phyloP scores from a whole-genome alignment of 2,888 invertebrate species.

The Cheilosia grossa region DNA sequence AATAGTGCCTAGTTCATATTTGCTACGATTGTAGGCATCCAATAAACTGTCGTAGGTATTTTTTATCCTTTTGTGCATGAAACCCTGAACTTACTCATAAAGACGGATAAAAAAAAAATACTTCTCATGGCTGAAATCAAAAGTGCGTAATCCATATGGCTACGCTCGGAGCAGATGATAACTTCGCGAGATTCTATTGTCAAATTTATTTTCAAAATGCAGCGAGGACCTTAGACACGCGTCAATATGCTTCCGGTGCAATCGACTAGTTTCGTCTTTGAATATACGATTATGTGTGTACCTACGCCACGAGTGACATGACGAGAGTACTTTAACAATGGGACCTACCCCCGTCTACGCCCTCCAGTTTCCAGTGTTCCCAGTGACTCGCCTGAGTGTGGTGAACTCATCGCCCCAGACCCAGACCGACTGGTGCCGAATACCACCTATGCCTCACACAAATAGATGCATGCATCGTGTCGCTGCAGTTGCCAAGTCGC shows the following conservation, averaged over 20 bases:
- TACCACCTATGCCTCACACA: constrained; percentile 50
- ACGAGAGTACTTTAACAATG: constrained; percentile 51
- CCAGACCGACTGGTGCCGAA: constrained; percentile 67
- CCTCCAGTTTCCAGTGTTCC: constrained; percentile 44
- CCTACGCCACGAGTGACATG: constrained; percentile 47
- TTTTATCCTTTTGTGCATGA: neutral
- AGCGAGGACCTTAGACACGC: constrained; percentile 76
- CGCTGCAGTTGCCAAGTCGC: constrained; percentile 57
- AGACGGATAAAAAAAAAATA: neutral
- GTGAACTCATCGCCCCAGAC: constrained; percentile 50
- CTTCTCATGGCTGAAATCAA: constrained; percentile 37
- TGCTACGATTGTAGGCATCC: neutral
- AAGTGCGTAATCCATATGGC: constrained; percentile 73
- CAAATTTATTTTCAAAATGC: constrained; percentile 40
- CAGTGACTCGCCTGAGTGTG: constrained; percentile 47
- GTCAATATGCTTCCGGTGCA: constrained; percentile 77
- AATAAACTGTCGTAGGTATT: neutral
- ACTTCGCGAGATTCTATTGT: constrained; percentile 57
- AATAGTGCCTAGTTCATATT: neutral
- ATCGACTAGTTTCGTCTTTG: constrained; percentile 64
- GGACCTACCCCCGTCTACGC: constrained; percentile 68
- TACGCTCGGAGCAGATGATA: constrained; percentile 65
- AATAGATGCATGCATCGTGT: constrained; percentile 52
- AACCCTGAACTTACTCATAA: neutral
- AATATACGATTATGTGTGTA: neutral